phyloP scores from a whole-genome alignment of 2,113 vertebrate species.

The Takifugu flavidus region DNA sequence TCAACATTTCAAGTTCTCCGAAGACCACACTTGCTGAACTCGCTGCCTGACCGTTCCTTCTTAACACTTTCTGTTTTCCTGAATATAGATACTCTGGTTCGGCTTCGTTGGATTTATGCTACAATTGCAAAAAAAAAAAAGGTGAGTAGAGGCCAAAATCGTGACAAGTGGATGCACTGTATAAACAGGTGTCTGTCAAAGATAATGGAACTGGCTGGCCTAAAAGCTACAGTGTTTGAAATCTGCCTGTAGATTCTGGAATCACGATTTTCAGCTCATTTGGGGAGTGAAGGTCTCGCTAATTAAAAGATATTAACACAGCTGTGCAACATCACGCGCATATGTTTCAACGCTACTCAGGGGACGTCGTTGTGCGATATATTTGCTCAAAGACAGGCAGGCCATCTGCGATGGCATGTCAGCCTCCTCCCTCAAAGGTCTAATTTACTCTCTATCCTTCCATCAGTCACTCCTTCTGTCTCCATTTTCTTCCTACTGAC shows the following conservation, averaged over 20 bases:
- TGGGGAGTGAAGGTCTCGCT: conserved; percentile 34
- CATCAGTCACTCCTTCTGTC: conserved; percentile 25
- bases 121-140: not conserved
- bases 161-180: not conserved
- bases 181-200: conserved; percentile 9
- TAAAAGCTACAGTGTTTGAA: not conserved
- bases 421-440: conserved; percentile 38
- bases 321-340: conserved; percentile 40
- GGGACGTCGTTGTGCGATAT: conserved; percentile 56
- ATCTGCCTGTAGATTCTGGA: conserved; percentile 21
- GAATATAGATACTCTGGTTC: not conserved
- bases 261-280: conserved; percentile 45
- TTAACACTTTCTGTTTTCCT: too few relatives aligned
- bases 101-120: not conserved
- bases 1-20: conserved; percentile 28
- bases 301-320: conserved; percentile 46
- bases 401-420: conserved; percentile 50
- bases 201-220: conserved; percentile 8
- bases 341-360: conserved; percentile 19
- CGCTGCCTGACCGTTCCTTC: not conserved
- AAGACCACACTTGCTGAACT: conserved; percentile 8
- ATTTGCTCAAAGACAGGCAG: conserved; percentile 46
- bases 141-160: not conserved
- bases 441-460: conserved; percentile 53
- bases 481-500: conserved; percentile 22